A percentile compares a stretch with the other conserved stretches of the same genome.
phyloP scores from a whole-genome alignment of 2,888 invertebrate genomes.

The Ellobium chinense region DNA sequence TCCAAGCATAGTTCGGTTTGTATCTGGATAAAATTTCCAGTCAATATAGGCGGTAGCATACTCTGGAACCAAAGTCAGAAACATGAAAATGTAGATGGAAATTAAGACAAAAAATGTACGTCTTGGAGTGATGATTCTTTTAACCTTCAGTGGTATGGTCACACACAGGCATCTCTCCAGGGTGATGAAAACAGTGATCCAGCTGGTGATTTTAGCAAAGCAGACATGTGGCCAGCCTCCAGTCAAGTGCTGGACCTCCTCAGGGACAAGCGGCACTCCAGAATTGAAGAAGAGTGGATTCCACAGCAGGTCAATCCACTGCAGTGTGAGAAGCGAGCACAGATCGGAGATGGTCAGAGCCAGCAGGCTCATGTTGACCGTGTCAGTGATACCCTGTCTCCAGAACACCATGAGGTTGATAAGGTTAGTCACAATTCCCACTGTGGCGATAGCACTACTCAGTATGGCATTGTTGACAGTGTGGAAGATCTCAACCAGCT shows the following conservation, averaged over 20 bases:
- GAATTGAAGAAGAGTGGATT: constrained; percentile 5
- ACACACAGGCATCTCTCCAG: constrained; percentile 33
- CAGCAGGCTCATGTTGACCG: constrained; percentile 20
- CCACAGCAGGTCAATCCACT: neutral
- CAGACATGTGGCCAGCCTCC: constrained; percentile 24
- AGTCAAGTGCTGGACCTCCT: constrained; percentile 1
- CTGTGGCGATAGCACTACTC: neutral
- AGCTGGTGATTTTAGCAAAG: constrained; percentile 12
- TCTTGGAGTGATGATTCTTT: constrained; percentile 15
- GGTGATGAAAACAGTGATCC: constrained; percentile 27
- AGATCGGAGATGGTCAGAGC: neutral
- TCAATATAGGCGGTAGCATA: neutral
- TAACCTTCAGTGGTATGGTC: constrained; percentile 18
- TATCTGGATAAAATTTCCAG: constrained; percentile 14
- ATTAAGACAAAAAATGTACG: neutral
- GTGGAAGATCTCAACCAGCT: neutral
- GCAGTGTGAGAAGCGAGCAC: neutral
- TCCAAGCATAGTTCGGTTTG: constrained; percentile 19
- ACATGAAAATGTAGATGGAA: neutral
- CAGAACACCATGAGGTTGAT: constrained; percentile 8
- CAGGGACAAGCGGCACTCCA: neutral
- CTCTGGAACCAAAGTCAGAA: constrained; percentile 12
- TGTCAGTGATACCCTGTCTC: constrained; percentile 7
- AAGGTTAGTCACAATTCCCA: neutral
- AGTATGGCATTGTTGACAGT: neutral